Base-by-base conservation (phyloP, 2,797 vertebrate species). In the Epinephelus malabaricus region DNA sequence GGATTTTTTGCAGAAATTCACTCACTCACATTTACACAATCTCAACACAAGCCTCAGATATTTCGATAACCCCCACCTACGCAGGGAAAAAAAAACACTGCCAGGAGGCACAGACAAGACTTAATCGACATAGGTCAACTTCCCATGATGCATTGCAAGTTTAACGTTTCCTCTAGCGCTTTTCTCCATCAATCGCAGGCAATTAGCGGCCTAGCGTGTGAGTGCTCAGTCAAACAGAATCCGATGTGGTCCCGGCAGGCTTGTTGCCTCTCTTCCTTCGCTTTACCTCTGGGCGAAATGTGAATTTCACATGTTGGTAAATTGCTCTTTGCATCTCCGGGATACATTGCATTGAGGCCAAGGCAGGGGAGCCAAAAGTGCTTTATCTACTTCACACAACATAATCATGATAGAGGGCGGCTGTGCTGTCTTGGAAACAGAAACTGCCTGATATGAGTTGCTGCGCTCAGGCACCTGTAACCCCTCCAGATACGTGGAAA, bases 121-220 rank as follows among this genome's bases (percentile, higher is more conserved):
- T 73, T 11, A 55, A 78, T 43, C 34, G 10, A 73, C 78, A 38
- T 12, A 54, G 91, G 85, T 92, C 87, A 88, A 61, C 64, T 73
- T 83, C 81, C 79, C 87, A 82, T 49, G 75, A 90, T 88, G 78
- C 85, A 87, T 45, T 72, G 76, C 83, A 58, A 78, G 76, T 83
- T 73, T 51, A 86, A 86, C 34, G n/a, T 72, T 85, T 89, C 86
- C 75, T 86, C 86, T 19, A 59, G 78, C 61, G 15, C 59, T 84
- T 86, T 76, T 58, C 72, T 69, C 69, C 80, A 88, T 89, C 87
- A 91, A 86, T 92, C 47, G 46, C 50, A 67, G 69, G 86, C 86
- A 92, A 93, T 90, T 92, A 91, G 87, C 3, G 59, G 70, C 60
- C 56, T 21, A 72, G 77, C 6, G 73, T 49, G 51, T 43, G 50